A percentile compares a stretch with the other conserved stretches of the same genome.
Evolutionary conservation across 2,113 vertebrate species (phyloP).

Genomic region (Psittacula cyanocephala): DNA sequence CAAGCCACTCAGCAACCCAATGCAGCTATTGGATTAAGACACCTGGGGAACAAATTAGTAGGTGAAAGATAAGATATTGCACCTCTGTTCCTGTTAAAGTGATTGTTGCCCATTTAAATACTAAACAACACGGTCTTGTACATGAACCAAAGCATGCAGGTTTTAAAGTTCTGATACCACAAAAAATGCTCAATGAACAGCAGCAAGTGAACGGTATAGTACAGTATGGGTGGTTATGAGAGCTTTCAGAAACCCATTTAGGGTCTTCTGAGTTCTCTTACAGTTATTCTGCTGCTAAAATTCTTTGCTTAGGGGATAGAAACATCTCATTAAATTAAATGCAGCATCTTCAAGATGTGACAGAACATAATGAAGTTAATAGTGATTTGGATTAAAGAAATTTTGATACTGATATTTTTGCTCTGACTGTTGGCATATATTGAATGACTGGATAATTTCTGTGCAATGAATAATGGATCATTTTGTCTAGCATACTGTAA

Average conservation of each 20-base stretch:
- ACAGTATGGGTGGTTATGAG: background rate
- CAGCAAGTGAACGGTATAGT: background rate
- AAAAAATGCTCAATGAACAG: background rate
- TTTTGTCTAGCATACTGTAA: constrained; percentile 63
- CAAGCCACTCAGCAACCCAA: background rate
- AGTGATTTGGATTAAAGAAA: constrained; percentile 57
- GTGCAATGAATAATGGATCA: constrained; percentile 68
- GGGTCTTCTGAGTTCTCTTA: constrained; percentile 38
- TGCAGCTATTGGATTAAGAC: background rate
- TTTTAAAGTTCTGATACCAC: background rate
- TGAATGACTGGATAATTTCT: constrained; percentile 68
- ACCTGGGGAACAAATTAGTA: background rate
- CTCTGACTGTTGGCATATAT: constrained; percentile 67
- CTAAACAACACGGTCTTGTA: background rate
- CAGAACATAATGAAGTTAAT: constrained; percentile 64
- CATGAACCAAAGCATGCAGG: background rate
- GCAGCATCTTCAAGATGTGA: constrained; percentile 38
- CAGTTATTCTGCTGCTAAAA: constrained; percentile 13
- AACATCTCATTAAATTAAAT: constrained; percentile 48
- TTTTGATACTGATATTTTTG: constrained; percentile 64
- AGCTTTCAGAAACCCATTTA: background rate
- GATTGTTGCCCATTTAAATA: background rate
- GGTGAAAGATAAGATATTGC: background rate
- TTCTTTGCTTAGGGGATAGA: constrained; percentile 43
- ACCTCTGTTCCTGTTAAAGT: background rate